These are phyloP conservation scores for Coenobita brevimanus DNA, from an alignment of 1,140 invertebrate genomes.

Conservation along the genomic window DNA sequence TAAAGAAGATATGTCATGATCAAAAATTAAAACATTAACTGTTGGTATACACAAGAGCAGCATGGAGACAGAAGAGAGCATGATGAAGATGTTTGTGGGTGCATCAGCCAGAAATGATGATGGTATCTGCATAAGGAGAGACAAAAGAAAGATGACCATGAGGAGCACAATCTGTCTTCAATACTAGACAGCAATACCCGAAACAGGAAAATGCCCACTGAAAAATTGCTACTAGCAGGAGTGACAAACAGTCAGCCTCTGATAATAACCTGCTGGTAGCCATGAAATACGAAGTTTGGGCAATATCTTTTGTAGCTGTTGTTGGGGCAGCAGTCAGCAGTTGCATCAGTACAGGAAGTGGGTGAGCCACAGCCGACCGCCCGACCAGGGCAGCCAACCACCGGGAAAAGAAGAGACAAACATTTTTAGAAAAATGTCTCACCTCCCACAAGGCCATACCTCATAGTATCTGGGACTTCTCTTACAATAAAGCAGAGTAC, in stretches of 20 bases:
- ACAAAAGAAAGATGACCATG: not conserved
- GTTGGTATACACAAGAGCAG: no score
- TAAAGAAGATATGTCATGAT: no score
- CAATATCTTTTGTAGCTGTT: constrained; percentile 94
- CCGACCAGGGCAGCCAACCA: constrained; percentile 63
- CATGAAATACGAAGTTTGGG: constrained; percentile 98
- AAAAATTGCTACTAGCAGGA: constrained; percentile 54
- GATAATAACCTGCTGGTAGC: constrained; percentile 90
- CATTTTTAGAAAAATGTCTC: constrained; percentile 51
- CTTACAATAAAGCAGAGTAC: no score
- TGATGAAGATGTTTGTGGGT: no score
- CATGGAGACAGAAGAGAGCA: no score
- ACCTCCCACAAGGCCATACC: not conserved
- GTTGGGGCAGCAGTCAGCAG: constrained; percentile 45
- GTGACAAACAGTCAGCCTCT: constrained; percentile 53
- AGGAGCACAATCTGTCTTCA: constrained; percentile 38
- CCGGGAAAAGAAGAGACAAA: constrained; percentile 67
- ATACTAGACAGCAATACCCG: constrained; percentile 16
- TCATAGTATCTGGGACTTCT: constrained; percentile 18
- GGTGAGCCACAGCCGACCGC: constrained; percentile 54
- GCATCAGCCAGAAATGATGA: not conserved
- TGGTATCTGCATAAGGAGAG: not conserved
- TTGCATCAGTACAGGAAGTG: constrained; percentile 51
- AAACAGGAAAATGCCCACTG: constrained; percentile 38
- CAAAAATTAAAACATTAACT: no score